These are phyloP conservation scores for Nephrocerus scutellatus DNA, from an alignment of 2,888 invertebrate genomes.

Conservation along the genomic window DNA sequence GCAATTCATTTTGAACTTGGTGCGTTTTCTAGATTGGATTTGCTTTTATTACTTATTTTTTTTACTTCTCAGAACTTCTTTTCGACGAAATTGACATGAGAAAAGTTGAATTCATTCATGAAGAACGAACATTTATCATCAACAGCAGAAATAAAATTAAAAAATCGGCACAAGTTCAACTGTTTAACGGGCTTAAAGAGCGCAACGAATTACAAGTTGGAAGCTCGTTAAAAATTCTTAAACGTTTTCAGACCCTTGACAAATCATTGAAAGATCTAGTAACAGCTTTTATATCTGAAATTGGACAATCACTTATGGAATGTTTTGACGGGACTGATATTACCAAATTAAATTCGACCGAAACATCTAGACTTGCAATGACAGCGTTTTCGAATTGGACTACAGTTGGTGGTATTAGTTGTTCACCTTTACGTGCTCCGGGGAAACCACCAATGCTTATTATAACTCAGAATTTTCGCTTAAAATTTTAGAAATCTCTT, in stretches of 20 bases:
- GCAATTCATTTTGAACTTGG: conserved; percentile 74
- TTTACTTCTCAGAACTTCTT: too few species aligned
- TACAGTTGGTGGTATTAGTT: conserved; percentile 37
- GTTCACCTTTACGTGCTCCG: conserved; percentile 38
- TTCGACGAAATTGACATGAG: conserved; percentile 74
- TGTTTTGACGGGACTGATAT: conserved; percentile 47
- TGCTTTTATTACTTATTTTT: too few species aligned
- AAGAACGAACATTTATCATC: conserved; percentile 66
- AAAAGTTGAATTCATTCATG: conserved; percentile 73
- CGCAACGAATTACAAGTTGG: conserved; percentile 62
- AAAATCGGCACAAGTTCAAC: conserved; percentile 68
- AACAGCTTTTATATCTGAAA: conserved; percentile 42
- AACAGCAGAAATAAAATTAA: conserved; percentile 67
- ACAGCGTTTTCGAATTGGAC: too few species aligned
- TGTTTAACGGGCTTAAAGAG: conserved; percentile 71
- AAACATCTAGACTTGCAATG: conserved; percentile 35
- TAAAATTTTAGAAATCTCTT: conserved; percentile 78
- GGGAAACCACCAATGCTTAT: conserved; percentile 52
- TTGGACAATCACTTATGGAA: conserved; percentile 44
- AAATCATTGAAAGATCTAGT: conserved; percentile 43
- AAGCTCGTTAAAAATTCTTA: conserved; percentile 57
- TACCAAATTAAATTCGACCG: conserved; percentile 50
- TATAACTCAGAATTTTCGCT: conserved; percentile 52
- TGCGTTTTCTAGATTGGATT: too few species aligned
- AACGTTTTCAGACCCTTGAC: conserved; percentile 32